Evolutionary conservation across 2,113 vertebrate species (phyloP), one percentile per base, ranked within the genome.

Genomic region (Uria aalge): DNA sequence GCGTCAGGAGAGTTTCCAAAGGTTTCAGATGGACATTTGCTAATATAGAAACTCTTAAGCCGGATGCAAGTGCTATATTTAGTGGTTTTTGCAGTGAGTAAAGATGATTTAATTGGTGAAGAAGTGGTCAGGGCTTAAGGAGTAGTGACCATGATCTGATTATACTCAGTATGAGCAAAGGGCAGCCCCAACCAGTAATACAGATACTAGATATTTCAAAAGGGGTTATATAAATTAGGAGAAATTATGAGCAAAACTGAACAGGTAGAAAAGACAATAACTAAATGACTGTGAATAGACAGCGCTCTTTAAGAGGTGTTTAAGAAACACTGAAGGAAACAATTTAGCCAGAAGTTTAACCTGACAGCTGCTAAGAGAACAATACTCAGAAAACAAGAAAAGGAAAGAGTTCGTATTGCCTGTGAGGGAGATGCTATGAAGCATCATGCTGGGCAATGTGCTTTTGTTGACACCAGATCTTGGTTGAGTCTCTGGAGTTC

Each of bases 221-320:
- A 79, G 45, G 59, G 19, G 53, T 88, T 73, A 45, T 56, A 66
- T 11, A 92, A 86, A 69, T 45, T 6, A 75, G 60, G 19, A 72
- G 75, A 89, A 97, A 91, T 59, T 38, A 69, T 56, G 50, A 92
- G 88, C 63, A 66, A 84, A 83, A 83, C 18, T 95, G 94, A 92
- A 83, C 91, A 94, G 67, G 56, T 94, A 86, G 91, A 88, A 92
- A 95, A 57, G 93, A 57, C 36, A 85, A 45, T 60, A 76, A 69
- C 57, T 79, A 74, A 91, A 94, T 96, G 91, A 92, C 85, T 94
- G 78, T 88, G 55, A 88, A 92, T 71, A 83, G 94, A 91, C 88
- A 88, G 72, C 77, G 53, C 22, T 48, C n/a, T 88, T 76, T 57
- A 75, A 40, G 21, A 84, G 75, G 43, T 18, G 26, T 67, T 88